These are phyloP conservation scores for Gambusia yucatana DNA, from an alignment of 2,797 vertebrate species.

Conservation along the genomic window DNA sequence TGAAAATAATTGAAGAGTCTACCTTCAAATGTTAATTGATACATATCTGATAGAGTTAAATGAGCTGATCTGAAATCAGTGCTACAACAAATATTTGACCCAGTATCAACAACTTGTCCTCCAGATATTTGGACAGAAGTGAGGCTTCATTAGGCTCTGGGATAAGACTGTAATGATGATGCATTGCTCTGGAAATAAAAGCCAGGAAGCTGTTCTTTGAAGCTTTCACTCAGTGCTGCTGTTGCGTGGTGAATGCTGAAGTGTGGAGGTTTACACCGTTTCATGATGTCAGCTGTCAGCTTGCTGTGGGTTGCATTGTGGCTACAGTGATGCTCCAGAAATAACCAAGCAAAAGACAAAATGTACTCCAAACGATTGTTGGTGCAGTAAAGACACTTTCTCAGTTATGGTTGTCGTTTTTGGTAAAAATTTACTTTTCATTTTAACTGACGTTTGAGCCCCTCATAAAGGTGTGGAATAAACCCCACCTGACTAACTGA, in stretches of 20 bases:
- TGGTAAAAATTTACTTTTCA: constrained; percentile 22
- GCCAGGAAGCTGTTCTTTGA: constrained; percentile 19
- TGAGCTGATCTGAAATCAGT: neutral
- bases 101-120: constrained; percentile 35
- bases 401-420: constrained; percentile 10
- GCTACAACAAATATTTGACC: constrained; percentile 18
- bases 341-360: neutral
- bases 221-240: constrained; percentile 37
- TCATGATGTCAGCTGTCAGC: constrained; percentile 35
- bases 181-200: constrained; percentile 36
- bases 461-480: constrained; percentile 30
- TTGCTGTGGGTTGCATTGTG: constrained; percentile 23
- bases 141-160: constrained; percentile 52
- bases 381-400: neutral
- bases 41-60: neutral
- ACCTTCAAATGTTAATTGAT: constrained; percentile 7
- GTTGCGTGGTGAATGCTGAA: constrained; percentile 36
- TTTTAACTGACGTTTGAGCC: constrained; percentile 23
- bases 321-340: constrained; percentile 3
- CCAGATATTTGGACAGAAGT: constrained; percentile 42
- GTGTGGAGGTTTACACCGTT: constrained; percentile 39
- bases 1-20: constrained; percentile 11
- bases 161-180: constrained; percentile 28
- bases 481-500: constrained; percentile 21
- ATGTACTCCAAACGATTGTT: neutral